Percentiles rank a stretch among this genome's conserved stretches.
Conservation (phyloP, 2,113 vertebrate species). For the Mesitornis unicolor region DNA sequence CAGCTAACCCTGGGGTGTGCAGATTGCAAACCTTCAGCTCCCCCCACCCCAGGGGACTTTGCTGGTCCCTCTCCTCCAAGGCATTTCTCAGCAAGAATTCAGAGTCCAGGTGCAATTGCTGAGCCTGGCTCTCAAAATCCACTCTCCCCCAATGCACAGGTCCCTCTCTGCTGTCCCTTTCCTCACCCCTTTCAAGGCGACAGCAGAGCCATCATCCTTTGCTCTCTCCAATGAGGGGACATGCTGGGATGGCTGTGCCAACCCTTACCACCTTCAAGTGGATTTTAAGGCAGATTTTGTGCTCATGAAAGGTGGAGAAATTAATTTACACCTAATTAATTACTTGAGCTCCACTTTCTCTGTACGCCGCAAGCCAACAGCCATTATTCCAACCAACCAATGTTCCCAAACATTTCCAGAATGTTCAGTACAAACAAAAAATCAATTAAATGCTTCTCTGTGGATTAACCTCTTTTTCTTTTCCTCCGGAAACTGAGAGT, state of each 20-base stretch:
- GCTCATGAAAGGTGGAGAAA: neutral
- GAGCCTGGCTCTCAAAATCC: neutral
- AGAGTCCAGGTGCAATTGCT: neutral
- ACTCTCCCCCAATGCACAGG: fast-evolving
- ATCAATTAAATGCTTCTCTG: slow-evolving; percentile 11
- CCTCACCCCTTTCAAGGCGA: fast-evolving
- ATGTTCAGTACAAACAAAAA: slow-evolving; percentile 29
- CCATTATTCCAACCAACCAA: neutral
- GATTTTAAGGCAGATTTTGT: neutral
- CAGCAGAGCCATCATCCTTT: neutral
- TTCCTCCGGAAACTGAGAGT: neutral
- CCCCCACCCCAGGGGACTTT: neutral
- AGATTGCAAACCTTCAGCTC: neutral
- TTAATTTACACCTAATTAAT: slow-evolving; percentile 6
- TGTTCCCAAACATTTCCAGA: slow-evolving; percentile 29
- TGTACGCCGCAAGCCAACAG: neutral
- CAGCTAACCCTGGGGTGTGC: neutral
- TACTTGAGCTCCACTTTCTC: neutral
- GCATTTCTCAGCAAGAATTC: neutral
- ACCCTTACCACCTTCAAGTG: neutral
- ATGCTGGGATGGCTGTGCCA: neutral
- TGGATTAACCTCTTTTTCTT: neutral
- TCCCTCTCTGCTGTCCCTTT: neutral
- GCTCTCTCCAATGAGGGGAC: fast-evolving
- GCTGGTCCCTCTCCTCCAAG: neutral